Base-by-base conservation (phyloP, 1,140 invertebrate genomes). In the Danaus melanippus region DNA sequence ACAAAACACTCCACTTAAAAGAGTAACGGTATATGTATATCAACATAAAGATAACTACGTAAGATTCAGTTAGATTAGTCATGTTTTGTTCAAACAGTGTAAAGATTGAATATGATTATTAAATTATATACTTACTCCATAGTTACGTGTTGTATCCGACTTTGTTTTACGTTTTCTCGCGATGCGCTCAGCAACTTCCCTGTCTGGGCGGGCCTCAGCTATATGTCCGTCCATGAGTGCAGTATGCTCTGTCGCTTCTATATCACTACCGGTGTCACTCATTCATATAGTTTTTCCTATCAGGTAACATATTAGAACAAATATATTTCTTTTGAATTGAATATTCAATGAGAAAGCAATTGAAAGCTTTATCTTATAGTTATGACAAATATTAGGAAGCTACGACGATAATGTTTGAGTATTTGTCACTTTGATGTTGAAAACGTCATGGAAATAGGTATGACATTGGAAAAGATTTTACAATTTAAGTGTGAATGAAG, bases 181-280 rank as follows among this genome's bases (percentile, higher is more conserved):
- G 64, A 80, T 81, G 52, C 81, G 73, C 62, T 82, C 84, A 59
- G 76, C 79, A 21, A 82, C 67, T 54, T 79, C 87, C 78, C 89
- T 88, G 57, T 76, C 76, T 12, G 81, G 75, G 52, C 80, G 77
- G 50, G 83, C 78, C 76, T 84, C 90, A 64, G 89, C 91, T 69
- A 93, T 92, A 88, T 93, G 92, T 75, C 90, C 92, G 87, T 93
- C 92, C 93, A 94, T 93, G 66, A 94, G 91, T 87, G 92, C 92
- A 78, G 92, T 93, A 66, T 90, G 90, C 88, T 93, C 92, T 79
- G 91, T 90, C 69, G 89, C 88, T 74, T 79, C 79, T 64, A 60
- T 71, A 55, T 83, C 72, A 66, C 75, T 84, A 61, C 70, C 66
- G 55, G 74, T 71, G 56, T 79, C 74, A 80, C 76, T 86, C 85